Evolutionary conservation across 2,888 invertebrate genomes (phyloP).

Genomic region (Allolobophora icterica): DNA sequence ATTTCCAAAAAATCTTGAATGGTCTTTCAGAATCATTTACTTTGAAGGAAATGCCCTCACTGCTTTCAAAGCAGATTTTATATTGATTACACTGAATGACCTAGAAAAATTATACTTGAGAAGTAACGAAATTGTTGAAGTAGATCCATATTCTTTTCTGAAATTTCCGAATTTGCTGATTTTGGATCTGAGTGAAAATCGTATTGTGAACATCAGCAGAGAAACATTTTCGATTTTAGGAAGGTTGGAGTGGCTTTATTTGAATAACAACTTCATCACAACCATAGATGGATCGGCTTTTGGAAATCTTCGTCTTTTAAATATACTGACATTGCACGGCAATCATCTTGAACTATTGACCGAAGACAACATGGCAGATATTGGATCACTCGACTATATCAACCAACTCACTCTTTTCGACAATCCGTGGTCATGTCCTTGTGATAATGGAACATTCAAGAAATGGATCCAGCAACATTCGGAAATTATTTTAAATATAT

Average conservation of each 20-base stretch:
- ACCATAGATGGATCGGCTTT: neutral
- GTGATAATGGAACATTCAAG: neutral
- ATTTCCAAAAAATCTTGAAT: neutral
- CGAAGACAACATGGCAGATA: neutral
- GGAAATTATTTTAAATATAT: neutral
- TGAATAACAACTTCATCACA: neutral
- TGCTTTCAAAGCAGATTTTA: neutral
- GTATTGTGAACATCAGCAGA: neutral
- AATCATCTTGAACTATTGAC: neutral
- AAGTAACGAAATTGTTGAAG: neutral
- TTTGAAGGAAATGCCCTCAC: neutral
- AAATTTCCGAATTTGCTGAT: neutral
- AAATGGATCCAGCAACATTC: neutral
- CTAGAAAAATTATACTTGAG: neutral
- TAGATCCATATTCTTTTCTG: neutral
- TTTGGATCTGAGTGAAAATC: constrained; percentile 13
- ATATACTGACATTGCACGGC: neutral
- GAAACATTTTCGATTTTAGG: neutral
- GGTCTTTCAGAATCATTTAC: neutral
- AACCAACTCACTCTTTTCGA: neutral
- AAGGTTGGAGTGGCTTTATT: neutral
- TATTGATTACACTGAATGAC: neutral
- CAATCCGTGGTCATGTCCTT: neutral
- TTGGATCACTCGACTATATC: neutral
- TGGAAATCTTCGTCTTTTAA: neutral